A percentile compares a stretch with the other conserved stretches of the same genome.
phyloP scores from a whole-genome alignment of 2,888 invertebrate genomes.

The Hyppa rectilinea region DNA sequence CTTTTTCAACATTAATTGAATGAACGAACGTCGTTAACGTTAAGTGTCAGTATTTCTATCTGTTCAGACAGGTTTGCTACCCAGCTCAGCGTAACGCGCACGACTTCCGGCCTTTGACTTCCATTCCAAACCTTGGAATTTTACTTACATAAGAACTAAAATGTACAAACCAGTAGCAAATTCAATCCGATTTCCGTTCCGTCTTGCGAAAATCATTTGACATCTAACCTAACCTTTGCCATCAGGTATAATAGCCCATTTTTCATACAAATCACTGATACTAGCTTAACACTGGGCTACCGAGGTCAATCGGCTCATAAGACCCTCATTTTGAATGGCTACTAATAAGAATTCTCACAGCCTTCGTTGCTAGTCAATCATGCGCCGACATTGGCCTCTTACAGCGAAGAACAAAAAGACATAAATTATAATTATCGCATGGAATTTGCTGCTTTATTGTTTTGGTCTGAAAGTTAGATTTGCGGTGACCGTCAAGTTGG shows the following conservation, averaged over 20 bases:
- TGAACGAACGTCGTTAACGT: too few relatives aligned
- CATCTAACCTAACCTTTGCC: constrained; percentile 46
- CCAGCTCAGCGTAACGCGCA: constrained; percentile 46
- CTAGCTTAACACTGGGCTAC: constrained; percentile 30
- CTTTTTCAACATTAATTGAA: background rate
- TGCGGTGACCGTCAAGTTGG: constrained; percentile 16
- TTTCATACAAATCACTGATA: constrained; percentile 48
- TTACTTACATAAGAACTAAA: constrained; percentile 16
- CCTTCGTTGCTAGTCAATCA: constrained; percentile 65
- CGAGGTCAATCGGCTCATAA: constrained; percentile 55
- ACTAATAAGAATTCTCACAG: constrained; percentile 65
- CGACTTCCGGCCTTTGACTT: constrained; percentile 55
- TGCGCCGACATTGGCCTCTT: constrained; percentile 64
- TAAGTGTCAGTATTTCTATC: constrained; percentile 31
- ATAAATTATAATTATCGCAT: constrained; percentile 61
- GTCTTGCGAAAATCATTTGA: constrained; percentile 41
- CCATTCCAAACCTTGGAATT: constrained; percentile 44
- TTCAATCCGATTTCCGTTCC: constrained; percentile 37
- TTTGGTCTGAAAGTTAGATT: constrained; percentile 28
- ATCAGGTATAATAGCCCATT: constrained; percentile 39
- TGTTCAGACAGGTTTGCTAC: constrained; percentile 42
- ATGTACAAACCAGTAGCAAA: background rate
- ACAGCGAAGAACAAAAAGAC: constrained; percentile 60
- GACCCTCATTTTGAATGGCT: constrained; percentile 61
- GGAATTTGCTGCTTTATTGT: constrained; percentile 54